Evolutionary conservation across 35 echinoderm and acorn worm species (phyloP).

Genomic region (Anneissia japonica): DNA sequence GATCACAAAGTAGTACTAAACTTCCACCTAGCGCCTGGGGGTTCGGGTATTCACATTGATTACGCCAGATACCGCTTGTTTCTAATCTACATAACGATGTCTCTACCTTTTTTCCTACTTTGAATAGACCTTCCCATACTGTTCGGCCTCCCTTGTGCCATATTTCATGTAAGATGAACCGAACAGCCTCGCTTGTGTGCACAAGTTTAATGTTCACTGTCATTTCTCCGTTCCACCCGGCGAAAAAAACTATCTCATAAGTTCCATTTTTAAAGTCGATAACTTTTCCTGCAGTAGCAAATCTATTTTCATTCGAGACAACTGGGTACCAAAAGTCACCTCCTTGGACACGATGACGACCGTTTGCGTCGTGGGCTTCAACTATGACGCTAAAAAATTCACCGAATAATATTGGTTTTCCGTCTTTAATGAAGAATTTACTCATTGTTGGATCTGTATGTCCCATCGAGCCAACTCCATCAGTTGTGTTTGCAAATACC

Average conservation of each 20-base stretch:
- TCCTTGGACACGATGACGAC: neutral
- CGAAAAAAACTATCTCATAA: neutral
- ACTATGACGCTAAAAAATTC: neutral
- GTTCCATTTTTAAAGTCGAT: slow-evolving; percentile 6
- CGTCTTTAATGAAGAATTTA: neutral
- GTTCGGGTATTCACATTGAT: slow-evolving; percentile 4
- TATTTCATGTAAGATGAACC: neutral
- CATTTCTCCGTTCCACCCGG: neutral
- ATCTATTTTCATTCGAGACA: neutral
- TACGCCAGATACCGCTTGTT: neutral
- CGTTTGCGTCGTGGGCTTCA: neutral
- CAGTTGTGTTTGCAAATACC: no score
- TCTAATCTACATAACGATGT: neutral
- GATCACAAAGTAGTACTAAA: neutral
- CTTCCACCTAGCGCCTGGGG: neutral
- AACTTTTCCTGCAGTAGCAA: neutral
- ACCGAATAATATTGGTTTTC: neutral
- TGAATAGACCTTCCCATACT: neutral
- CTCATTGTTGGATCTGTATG: neutral
- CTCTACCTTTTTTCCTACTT: neutral
- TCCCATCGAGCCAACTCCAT: neutral
- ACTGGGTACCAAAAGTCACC: slow-evolving; percentile 1
- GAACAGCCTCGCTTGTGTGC: neutral
- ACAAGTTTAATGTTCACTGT: neutral
- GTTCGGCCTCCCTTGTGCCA: neutral